A percentile compares a stretch with the other conserved stretches of the same genome.
phyloP scores from a whole-genome alignment of 2,113 vertebrate genomes.

The Megalops atlanticus region DNA sequence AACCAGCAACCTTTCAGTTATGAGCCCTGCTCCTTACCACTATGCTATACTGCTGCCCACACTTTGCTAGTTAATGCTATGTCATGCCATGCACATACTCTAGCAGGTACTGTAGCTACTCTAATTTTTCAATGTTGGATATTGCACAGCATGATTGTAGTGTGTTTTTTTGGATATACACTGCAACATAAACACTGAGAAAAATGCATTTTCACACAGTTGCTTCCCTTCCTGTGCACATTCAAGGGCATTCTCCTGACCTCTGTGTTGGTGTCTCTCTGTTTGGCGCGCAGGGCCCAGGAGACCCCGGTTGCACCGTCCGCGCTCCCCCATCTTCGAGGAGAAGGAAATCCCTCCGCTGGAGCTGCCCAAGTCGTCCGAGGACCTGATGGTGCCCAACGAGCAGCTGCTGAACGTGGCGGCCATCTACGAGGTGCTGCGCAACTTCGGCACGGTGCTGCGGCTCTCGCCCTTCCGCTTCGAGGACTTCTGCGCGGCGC shows the following conservation, averaged over 20 bases:
- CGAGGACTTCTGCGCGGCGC: conserved; percentile 95
- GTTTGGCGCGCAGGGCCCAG: conserved; percentile 76
- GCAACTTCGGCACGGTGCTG: conserved; percentile 94
- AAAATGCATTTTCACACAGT: not conserved
- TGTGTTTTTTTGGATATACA: too few relatives aligned
- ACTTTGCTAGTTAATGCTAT: too few relatives aligned
- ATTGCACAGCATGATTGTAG: too few relatives aligned
- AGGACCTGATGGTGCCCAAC: conserved; percentile 91
- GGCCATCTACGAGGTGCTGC: conserved; percentile 93
- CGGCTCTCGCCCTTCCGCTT: conserved; percentile 96
- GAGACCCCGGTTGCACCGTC: conserved; percentile 80
- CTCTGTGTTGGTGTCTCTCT: not conserved
- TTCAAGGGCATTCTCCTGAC: not conserved
- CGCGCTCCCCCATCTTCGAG: conserved; percentile 90
- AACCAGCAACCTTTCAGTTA: too few relatives aligned
- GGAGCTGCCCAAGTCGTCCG: conserved; percentile 88
- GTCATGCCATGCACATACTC: too few relatives aligned
- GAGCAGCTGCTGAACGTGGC: conserved; percentile 90
- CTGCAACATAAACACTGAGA: too few relatives aligned
- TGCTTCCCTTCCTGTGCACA: conserved; percentile 24
- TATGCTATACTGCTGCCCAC: too few relatives aligned
- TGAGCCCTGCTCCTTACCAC: too few relatives aligned
- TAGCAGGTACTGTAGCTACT: too few relatives aligned
- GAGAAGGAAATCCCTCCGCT: conserved; percentile 91
- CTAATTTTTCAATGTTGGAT: too few relatives aligned